A percentile compares a stretch with the other conserved stretches of the same genome.
These are phyloP conservation scores for Nomada fucata DNA, from an alignment of 2,888 invertebrate species.

Conservation along the genomic window DNA sequence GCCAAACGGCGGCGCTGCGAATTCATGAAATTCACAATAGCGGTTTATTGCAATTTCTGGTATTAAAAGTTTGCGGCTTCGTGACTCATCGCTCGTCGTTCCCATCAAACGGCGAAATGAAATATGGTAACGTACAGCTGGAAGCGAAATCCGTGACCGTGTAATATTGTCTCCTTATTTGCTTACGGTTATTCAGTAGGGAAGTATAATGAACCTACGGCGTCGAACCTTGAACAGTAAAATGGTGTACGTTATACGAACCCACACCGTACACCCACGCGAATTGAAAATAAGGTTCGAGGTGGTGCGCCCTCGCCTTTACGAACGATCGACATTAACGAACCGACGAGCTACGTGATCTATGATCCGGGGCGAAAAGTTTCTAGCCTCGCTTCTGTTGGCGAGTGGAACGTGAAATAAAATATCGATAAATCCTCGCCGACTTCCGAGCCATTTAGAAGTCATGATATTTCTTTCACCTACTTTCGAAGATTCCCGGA, in stretches of 20 bases:
- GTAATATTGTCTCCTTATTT: slow-evolving; percentile 6
- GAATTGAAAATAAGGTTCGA: slow-evolving; percentile 57
- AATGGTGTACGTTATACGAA: slow-evolving; percentile 25
- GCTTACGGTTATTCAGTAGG: slow-evolving; percentile 14
- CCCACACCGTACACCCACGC: slow-evolving; percentile 65
- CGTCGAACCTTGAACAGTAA: slow-evolving; percentile 27
- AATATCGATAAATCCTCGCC: slow-evolving; percentile 22
- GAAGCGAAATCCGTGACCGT: slow-evolving; percentile 6
- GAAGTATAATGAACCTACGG: slow-evolving; percentile 59
- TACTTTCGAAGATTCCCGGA: neutral
- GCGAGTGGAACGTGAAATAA: slow-evolving; percentile 2
- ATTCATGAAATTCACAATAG: slow-evolving; percentile 10
- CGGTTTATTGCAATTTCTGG: slow-evolving; percentile 8
- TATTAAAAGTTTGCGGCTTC: neutral
- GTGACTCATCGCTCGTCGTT: too few species aligned
- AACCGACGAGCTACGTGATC: slow-evolving; percentile 58
- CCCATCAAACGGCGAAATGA: too few species aligned
- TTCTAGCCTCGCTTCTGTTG: slow-evolving; percentile 16
- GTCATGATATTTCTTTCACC: neutral
- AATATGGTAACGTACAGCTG: too few species aligned
- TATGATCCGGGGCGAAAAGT: slow-evolving; percentile 38
- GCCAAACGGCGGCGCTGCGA: neutral
- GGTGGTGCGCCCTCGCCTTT: slow-evolving; percentile 35
- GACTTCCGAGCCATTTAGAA: slow-evolving; percentile 32
- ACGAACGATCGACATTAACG: slow-evolving; percentile 65